Evolutionary conservation across 2,888 invertebrate genomes (phyloP), one percentile per base, ranked within the genome.

Genomic region (Drosophila anomelani): DNA sequence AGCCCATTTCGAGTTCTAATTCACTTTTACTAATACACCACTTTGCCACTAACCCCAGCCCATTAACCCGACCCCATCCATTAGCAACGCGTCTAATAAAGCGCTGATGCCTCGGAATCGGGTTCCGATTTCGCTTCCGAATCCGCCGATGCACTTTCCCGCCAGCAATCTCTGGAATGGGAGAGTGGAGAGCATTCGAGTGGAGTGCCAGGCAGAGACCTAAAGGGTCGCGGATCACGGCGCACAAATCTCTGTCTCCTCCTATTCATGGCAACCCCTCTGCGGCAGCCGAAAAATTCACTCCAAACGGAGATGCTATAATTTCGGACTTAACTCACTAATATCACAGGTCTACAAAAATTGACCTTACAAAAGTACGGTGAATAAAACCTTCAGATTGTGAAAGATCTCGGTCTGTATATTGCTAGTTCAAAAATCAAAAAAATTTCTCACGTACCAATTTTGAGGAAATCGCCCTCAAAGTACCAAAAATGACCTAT

Each of bases 31-130:
- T 61, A 47, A 43, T 43, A 49, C 36, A 70, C 34, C 70, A 56
- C 67, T 67, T 67, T 60, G 55, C 44, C 41, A 53, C 34, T 54
- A 64, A 64, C 58, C 44, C 62, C 44, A 51, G 44, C 46, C 75
- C 63, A 81, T 77, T 69, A 79, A 54, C 66, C 59, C 61, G 79
- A 54, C 66, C 59, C 61, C 36, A 17, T 58, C 53, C 77, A 66
- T 79, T 81, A 76, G 62, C 43, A 60, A 36, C 47, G 44, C 41
- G 54, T 73, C 53, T 57, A 66, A 79, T 73, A 60, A 68, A 51
- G 61, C 55, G 51, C 49, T 55, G 64, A 64, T 41, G 64, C 34
- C 36, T 64, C 34, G 49, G 64, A 36, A 53, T 53, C 51, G 23
- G 51, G 51, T 64, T 64, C 26, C 20, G 41, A 20, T 51, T 51